Percentiles rank a stretch among this genome's conserved stretches.
Evolutionary conservation across 2,113 vertebrate species (phyloP).

Genomic region (Cephalopholis sonnerati): DNA sequence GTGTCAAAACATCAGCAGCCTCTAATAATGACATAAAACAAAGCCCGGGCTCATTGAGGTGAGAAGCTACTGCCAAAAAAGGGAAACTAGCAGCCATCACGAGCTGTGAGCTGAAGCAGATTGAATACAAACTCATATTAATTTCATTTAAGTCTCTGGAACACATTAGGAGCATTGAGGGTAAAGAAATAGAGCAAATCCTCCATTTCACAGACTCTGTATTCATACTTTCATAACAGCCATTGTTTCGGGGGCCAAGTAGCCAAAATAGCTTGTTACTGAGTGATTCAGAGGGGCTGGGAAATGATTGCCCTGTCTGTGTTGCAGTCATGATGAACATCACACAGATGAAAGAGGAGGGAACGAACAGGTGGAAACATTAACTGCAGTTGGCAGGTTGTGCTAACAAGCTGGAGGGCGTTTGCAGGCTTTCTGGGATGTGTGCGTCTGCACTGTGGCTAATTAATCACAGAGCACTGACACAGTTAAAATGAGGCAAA

Average conservation of each 20-base stretch:
- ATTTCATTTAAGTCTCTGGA: slow-evolving; percentile 56
- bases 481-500: slow-evolving; percentile 61
- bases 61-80: slow-evolving; percentile 12
- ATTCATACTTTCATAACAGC: slow-evolving; percentile 28
- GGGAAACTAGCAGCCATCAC: slow-evolving; percentile 13
- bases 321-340: slow-evolving; percentile 52
- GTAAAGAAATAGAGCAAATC: slow-evolving; percentile 21
- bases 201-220: slow-evolving; percentile 27
- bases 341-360: slow-evolving; percentile 57
- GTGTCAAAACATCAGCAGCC: background rate
- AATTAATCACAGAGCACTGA: slow-evolving; percentile 74
- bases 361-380: slow-evolving; percentile 77
- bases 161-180: slow-evolving; percentile 26
- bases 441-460: slow-evolving; percentile 51
- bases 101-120: slow-evolving; percentile 26
- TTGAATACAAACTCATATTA: slow-evolving; percentile 41
- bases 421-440: slow-evolving; percentile 49
- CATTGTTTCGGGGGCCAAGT: slow-evolving; percentile 40
- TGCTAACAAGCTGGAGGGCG: slow-evolving; percentile 65
- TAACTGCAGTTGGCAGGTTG: slow-evolving; percentile 76
- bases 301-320: slow-evolving; percentile 17
- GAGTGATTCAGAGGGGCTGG: slow-evolving; percentile 19
- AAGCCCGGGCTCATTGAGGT: slow-evolving; percentile 16
- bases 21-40: slow-evolving; percentile 15
- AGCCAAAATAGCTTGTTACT: slow-evolving; percentile 41